Conservation (phyloP, 2,797 vertebrate genomes). For the Pterois miles region DNA sequence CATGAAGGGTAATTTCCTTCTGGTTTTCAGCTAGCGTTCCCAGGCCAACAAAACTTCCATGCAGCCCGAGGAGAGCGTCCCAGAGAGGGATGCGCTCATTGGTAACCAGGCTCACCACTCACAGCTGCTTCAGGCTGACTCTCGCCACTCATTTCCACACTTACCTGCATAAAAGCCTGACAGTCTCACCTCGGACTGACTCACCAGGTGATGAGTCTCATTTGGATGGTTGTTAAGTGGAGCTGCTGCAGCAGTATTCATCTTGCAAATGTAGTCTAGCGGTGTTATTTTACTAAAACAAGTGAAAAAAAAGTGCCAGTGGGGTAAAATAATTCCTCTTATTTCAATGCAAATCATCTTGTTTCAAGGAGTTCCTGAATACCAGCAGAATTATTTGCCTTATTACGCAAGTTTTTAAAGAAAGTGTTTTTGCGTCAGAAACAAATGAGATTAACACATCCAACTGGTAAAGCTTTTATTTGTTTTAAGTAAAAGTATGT, state of each 20-base stretch:
- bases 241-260: not conserved
- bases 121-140: conserved; percentile 35
- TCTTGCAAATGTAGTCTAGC: not conserved
- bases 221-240: not conserved
- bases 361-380: conserved; percentile 2
- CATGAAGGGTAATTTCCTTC: conserved; percentile 63
- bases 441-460: not conserved
- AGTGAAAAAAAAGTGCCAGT: not conserved
- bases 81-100: conserved; percentile 45
- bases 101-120: conserved; percentile 39
- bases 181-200: conserved; percentile 28
- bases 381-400: not conserved
- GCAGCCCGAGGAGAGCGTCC: conserved; percentile 39
- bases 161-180: conserved; percentile 15
- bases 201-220: conserved; percentile 11
- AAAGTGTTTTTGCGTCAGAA: not conserved
- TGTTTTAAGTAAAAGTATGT: not conserved
- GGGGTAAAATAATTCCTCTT: not conserved
- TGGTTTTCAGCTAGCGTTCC: conserved; percentile 36
- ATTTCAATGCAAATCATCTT: not conserved
- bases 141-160: conserved; percentile 23
- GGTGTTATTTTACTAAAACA: not conserved
- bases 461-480: not conserved
- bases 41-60: conserved; percentile 20
- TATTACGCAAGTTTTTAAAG: not conserved